Evolutionary conservation across 2,797 vertebrate genomes (phyloP).

Genomic region (Halcyon chelicuti): DNA sequence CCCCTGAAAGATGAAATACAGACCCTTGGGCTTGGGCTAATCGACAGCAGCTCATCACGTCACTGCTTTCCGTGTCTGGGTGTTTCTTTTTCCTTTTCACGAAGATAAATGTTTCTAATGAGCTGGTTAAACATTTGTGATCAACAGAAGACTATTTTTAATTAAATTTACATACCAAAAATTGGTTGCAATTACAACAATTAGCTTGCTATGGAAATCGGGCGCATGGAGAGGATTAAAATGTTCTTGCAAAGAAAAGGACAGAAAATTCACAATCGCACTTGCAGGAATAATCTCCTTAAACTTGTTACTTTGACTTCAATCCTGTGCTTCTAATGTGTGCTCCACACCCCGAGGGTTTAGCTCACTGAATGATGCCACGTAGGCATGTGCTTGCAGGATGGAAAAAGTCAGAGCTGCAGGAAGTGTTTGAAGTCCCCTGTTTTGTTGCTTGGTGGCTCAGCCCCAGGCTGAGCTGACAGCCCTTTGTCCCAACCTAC

Average conservation of each 20-base stretch:
- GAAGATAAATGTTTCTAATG: constrained; percentile 44
- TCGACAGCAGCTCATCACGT: neutral
- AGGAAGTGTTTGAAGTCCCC: neutral
- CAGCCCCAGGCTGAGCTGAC: neutral
- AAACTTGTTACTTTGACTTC: neutral
- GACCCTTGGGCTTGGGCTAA: neutral
- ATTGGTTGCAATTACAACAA: constrained; percentile 30
- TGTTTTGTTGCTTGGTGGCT: neutral
- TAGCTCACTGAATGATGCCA: neutral
- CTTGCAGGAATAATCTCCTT: neutral
- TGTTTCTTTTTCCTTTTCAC: neutral
- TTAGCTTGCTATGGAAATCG: constrained; percentile 23
- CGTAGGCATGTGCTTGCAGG: neutral
- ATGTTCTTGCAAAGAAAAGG: neutral
- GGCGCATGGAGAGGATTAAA: neutral
- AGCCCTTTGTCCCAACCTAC: neutral
- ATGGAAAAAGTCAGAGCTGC: neutral
- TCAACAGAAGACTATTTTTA: constrained; percentile 44
- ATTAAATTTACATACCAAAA: constrained; percentile 67
- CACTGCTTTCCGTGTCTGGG: neutral
- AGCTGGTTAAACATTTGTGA: constrained; percentile 56
- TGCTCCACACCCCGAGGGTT: neutral
- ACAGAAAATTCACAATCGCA: neutral
- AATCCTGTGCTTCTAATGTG: neutral
- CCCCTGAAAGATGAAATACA: neutral